phyloP scores from a whole-genome alignment of 1,140 invertebrate genomes.

The Drosophila persimilis region DNA sequence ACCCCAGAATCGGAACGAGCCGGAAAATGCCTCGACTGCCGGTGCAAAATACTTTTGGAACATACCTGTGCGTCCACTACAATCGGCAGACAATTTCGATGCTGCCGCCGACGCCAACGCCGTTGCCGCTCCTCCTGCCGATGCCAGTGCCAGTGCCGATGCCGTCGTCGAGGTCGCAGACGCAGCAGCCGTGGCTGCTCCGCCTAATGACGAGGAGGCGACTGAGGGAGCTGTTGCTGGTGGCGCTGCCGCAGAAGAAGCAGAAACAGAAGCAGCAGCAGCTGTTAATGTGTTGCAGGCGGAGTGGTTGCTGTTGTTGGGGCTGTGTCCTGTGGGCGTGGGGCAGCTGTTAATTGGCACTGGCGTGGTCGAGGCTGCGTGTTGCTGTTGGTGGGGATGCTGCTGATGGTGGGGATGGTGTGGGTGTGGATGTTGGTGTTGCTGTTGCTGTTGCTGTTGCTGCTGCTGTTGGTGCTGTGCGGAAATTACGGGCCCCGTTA shows the following conservation, averaged over 20 bases:
- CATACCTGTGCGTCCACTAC: constrained; percentile 83
- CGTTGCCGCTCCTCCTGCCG: constrained; percentile 36
- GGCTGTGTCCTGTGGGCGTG: constrained; percentile 76
- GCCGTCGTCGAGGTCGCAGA: constrained; percentile 33
- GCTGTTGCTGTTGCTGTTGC: constrained; percentile 41
- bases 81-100: constrained; percentile 81
- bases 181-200: constrained; percentile 42
- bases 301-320: constrained; percentile 53
- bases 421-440: constrained; percentile 31
- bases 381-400: constrained; percentile 61
- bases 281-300: constrained; percentile 76
- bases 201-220: constrained; percentile 51
- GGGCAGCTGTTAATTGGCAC: constrained; percentile 70
- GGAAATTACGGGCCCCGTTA: constrained; percentile 60
- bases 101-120: constrained; percentile 45
- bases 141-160: constrained; percentile 32
- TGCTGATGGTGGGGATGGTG: constrained; percentile 48
- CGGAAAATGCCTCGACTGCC: constrained; percentile 74
- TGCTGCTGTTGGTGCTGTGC: constrained; percentile 38
- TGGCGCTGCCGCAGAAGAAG: constrained; percentile 40
- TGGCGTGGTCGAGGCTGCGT: constrained; percentile 64
- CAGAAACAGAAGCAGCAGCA: constrained; percentile 43
- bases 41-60: constrained; percentile 81
- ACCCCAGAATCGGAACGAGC: constrained; percentile 61
- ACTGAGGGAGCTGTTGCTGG: constrained; percentile 55